Evolutionary conservation across 1,140 invertebrate species (phyloP).

Genomic region (Elymnias hypermnestra): DNA sequence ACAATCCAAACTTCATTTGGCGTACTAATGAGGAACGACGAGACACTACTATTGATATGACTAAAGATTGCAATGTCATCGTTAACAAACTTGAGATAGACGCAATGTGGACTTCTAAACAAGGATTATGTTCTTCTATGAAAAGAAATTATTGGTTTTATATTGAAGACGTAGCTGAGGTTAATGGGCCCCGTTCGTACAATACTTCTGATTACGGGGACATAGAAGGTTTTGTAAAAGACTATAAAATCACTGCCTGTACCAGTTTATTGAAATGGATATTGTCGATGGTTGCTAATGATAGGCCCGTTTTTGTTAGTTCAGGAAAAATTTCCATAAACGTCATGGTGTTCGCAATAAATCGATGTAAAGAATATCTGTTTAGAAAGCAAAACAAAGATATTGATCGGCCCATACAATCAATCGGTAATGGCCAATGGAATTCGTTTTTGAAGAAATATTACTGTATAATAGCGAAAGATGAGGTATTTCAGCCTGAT

Average conservation of each 20-base stretch:
- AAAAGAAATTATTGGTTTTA: constrained; percentile 79
- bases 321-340: constrained; percentile 70
- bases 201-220: constrained; percentile 70
- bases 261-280: constrained; percentile 88
- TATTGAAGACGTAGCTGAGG: constrained; percentile 74
- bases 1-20: constrained; percentile 79
- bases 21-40: constrained; percentile 56
- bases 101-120: constrained; percentile 78
- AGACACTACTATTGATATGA: constrained; percentile 53
- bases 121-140: constrained; percentile 77
- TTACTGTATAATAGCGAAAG: constrained; percentile 62
- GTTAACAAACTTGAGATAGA: constrained; percentile 77
- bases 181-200: constrained; percentile 78
- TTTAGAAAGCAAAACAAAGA: constrained; percentile 71
- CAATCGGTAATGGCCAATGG: constrained; percentile 79
- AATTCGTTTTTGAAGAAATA: constrained; percentile 81
- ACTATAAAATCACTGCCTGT: constrained; percentile 87
- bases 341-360: constrained; percentile 77
- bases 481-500: constrained; percentile 54
- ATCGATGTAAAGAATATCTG: constrained; percentile 75
- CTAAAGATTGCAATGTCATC: constrained; percentile 53
- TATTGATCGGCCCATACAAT: constrained; percentile 64
- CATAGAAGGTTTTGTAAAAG: constrained; percentile 73
- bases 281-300: constrained; percentile 69
- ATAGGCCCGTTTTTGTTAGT: constrained; percentile 52